Percentiles rank a stretch among this genome's conserved stretches.
Conservation (phyloP, 64 coral and sea anemone genomes). For the Actinia tenebrosa region DNA sequence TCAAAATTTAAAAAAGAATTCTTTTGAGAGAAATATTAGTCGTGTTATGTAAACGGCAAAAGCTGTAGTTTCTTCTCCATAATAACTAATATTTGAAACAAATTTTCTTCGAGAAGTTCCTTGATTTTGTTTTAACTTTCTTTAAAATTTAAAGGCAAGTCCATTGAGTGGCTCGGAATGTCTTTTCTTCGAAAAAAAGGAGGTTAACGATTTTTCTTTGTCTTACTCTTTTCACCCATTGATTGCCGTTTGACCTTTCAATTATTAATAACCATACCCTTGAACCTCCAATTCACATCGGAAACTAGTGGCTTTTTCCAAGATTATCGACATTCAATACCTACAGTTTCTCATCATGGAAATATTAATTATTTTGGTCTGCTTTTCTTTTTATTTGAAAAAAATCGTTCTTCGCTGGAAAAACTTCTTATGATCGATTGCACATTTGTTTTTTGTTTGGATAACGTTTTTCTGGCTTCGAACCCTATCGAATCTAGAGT, state of each 20-base stretch:
- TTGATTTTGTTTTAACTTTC: neutral
- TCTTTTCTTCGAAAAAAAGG: neutral
- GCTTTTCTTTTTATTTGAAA: neutral
- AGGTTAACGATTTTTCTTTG: neutral
- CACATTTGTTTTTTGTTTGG: slow-evolving; percentile 4
- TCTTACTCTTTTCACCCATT: neutral
- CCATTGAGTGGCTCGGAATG: neutral
- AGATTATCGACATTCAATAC: neutral
- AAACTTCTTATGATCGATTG: neutral
- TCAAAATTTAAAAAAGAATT: too few relatives aligned
- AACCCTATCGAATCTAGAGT: too few relatives aligned
- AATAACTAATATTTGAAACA: neutral
- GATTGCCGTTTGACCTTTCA: slow-evolving; percentile 5
- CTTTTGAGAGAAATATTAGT: too few relatives aligned
- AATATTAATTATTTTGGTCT: neutral
- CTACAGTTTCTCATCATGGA: neutral
- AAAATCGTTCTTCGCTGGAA: neutral
- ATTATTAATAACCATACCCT: neutral
- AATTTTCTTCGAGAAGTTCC: neutral
- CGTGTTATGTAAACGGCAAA: too few relatives aligned
- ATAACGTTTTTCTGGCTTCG: neutral
- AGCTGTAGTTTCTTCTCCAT: neutral
- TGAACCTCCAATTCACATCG: neutral
- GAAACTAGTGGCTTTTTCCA: neutral
- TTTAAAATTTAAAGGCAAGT: neutral